Evolutionary conservation across 1,140 invertebrate genomes (phyloP), one percentile per base, ranked within the genome.

Genomic region (Triops longicaudatus): DNA sequence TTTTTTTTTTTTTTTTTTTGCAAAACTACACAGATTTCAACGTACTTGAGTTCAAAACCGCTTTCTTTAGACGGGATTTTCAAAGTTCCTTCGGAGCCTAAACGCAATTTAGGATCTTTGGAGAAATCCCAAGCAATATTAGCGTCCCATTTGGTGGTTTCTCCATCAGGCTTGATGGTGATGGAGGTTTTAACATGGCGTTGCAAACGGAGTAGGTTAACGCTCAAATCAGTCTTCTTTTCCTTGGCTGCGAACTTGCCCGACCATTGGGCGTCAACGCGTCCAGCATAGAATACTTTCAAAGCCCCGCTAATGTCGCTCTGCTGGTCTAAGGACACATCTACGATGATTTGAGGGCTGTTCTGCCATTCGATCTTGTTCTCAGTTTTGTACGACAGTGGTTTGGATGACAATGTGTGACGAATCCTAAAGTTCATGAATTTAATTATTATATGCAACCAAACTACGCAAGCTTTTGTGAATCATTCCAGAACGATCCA

Each of bases 111-210:
- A 12, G 43, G 31, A 42, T 78, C 78, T 12, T 76, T 78, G 26
- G 72, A 63, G 37, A 75, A 74, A 44, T 78, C 78, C 78, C 78
- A 78, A 27, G 78, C 78, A 27, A 78, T 63, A 43, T 50, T 77
- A 10, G 76, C 37, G n/a, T 43, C 71, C 12, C 72, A 73, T 31
- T 27, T 42, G 37, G 26, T n/a, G n/a, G 72, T 73, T 26, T 73
- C 72, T 44, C 42, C 72, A 31, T 73, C 63, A 72, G 43, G 43
- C n/a, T 73, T 72, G 9, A 73, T 22, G n/a, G 63, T 43, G 26
- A 72, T 14, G 37, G 42, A 42, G 37, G 72, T 73, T 41, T 77
- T 77, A n/a, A 77, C 72, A 17, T 73, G 76, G 11, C 76, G 17
- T 43, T 74, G 72, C 28, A 77, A 72, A 12, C 76, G 76, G n/a